Percentiles rank a stretch among this genome's conserved stretches.
These are phyloP conservation scores for Paramormyrops kingsleyae DNA, from an alignment of 2,113 vertebrate species.

Conservation along the genomic window DNA sequence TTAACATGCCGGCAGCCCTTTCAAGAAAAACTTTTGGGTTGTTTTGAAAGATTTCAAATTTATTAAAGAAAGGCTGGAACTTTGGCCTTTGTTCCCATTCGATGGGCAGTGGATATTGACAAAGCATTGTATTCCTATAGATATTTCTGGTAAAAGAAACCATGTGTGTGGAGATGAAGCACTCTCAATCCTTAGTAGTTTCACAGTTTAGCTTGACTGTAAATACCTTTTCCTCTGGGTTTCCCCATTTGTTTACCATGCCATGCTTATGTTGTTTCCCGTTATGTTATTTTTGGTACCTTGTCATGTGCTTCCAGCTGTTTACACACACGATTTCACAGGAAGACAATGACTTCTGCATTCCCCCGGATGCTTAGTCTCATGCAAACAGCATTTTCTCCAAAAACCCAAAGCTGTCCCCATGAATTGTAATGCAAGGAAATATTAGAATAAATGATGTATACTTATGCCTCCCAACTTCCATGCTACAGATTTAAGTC, in stretches of 20 bases:
- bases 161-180: background rate
- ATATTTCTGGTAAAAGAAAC: background rate
- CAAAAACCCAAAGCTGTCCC: background rate
- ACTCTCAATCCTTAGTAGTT: background rate
- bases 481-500: background rate
- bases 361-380: background rate
- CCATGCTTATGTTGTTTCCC: background rate
- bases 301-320: background rate
- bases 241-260: background rate
- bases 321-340: background rate
- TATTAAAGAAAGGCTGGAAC: background rate
- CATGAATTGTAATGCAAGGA: background rate
- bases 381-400: background rate
- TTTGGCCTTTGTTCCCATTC: background rate
- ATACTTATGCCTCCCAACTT: background rate
- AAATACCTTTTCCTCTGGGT: background rate
- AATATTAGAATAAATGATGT: background rate
- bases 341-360: background rate
- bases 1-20: background rate
- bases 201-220: background rate
- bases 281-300: background rate
- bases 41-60: background rate
- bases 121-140: background rate
- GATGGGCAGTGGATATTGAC: background rate
- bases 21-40: background rate